Base-by-base conservation (phyloP, 1,140 invertebrate genomes). In the Phortica variegata region DNA sequence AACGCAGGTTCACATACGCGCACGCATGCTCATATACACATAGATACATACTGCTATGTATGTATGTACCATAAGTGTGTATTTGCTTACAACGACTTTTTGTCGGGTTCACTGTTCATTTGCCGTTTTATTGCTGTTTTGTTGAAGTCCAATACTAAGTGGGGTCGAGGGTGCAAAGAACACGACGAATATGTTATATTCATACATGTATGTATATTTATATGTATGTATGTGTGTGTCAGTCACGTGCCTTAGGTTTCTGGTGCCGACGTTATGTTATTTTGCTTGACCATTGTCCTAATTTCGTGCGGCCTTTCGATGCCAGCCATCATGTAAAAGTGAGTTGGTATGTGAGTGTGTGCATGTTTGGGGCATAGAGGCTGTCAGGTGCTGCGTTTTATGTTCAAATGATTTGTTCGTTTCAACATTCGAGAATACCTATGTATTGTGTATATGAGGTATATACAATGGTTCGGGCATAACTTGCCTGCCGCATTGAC, bases 311-410 rank as follows among this genome's bases (percentile, higher is more conserved):
- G 5, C 39, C 20, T 10, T 7, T 7, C 12, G 5, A 15, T 20
- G 23, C 33, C 3, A 20, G 21, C 32, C 32, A 38, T 21, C 45
- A 16, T 52, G 39, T 15, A n/a, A n/a, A n/a, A n/a, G n/a, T n/a
- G n/a, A n/a, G n/a, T n/a, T n/a, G n/a, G n/a, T n/a, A n/a, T n/a
- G n/a, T n/a, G n/a, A n/a, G n/a, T n/a, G n/a, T n/a, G n/a, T n/a
- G n/a, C n/a, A n/a, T n/a, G n/a, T n/a, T n/a, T n/a, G n/a, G n/a
- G n/a, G n/a, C n/a, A n/a, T n/a, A n/a, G n/a, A n/a, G 39, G 20
- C 62, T 62, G 62, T 58, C 60, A 63, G 62, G 62, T 68, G 62
- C 62, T 66, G 63, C 63, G 57, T 66, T 66, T 66, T 63, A 66
- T 66, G 63, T 66, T 63, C 57, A 58, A 63, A 58, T 63, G 63